Evolutionary conservation across 1,140 invertebrate genomes (phyloP).

Genomic region (Mactra quadrangularis): DNA sequence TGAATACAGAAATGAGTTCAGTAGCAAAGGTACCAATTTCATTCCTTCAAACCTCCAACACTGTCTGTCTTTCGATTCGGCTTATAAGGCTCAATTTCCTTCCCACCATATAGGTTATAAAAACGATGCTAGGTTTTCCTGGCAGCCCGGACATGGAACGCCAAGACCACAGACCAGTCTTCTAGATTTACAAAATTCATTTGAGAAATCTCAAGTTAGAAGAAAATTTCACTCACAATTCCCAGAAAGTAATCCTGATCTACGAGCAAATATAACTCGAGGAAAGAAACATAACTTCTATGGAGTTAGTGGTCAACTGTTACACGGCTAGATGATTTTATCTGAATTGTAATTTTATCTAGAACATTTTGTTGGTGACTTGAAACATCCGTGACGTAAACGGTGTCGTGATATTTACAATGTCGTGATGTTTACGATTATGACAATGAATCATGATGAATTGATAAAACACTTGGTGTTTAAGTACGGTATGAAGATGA

Average conservation of each 20-base stretch:
- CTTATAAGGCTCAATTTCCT: slow-evolving; percentile 76
- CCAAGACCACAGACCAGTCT: slow-evolving; percentile 79
- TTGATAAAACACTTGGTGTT: too few species aligned
- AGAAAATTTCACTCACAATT: slow-evolving; percentile 75
- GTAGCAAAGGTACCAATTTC: slow-evolving; percentile 73
- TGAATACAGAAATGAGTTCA: slow-evolving; percentile 76
- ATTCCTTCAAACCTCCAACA: slow-evolving; percentile 71
- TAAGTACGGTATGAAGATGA: too few species aligned
- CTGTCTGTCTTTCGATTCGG: slow-evolving; percentile 65
- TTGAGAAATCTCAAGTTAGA: slow-evolving; percentile 73
- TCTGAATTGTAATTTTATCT: neutral
- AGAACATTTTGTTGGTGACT: too few species aligned
- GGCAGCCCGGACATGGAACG: slow-evolving; percentile 75
- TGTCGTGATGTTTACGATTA: too few species aligned
- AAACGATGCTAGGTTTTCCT: slow-evolving; percentile 76
- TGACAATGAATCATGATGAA: too few species aligned
- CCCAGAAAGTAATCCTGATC: slow-evolving; percentile 77
- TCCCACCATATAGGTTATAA: slow-evolving; percentile 74
- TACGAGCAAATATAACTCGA: slow-evolving; percentile 75
- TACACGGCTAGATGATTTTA: slow-evolving; percentile 70
- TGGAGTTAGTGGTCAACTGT: slow-evolving; percentile 76
- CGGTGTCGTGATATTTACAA: too few species aligned
- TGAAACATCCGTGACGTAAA: too few species aligned
- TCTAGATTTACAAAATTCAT: slow-evolving; percentile 77
- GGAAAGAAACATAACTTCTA: slow-evolving; percentile 81